Conservation (phyloP, 2,797 vertebrate species). For the Gastrophryne carolinensis region DNA sequence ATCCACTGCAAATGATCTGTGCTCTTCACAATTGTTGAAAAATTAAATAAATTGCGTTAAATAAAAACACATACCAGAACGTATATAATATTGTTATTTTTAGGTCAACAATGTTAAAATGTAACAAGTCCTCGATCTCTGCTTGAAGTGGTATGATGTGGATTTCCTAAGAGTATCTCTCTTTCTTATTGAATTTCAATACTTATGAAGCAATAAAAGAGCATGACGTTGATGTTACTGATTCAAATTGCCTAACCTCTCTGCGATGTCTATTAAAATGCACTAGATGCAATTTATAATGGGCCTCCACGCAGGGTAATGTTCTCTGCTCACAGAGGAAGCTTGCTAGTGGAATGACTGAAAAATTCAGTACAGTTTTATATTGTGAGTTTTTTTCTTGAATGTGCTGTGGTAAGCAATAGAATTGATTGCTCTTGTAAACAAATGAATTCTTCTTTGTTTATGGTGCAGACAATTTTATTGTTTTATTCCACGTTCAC, state of each 20-base stretch:
- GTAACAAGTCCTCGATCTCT: neutral
- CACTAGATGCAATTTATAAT: neutral
- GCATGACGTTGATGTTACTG: neutral
- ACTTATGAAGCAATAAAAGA: constrained; percentile 8
- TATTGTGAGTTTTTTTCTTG: constrained; percentile 22
- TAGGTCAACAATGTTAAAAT: too few relatives aligned
- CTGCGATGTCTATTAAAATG: neutral
- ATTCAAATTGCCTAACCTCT: neutral
- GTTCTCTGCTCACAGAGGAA: neutral
- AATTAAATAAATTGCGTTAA: too few relatives aligned
- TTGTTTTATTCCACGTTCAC: constrained; percentile 35
- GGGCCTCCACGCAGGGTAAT: neutral
- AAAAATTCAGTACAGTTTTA: constrained; percentile 16
- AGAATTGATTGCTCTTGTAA: constrained; percentile 41
- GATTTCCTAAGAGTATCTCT: too few relatives aligned
- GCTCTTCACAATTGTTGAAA: too few relatives aligned
- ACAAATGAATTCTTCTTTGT: constrained; percentile 32
- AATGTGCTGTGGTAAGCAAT: constrained; percentile 48
- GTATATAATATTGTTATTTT: too few relatives aligned
- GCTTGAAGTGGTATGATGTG: too few relatives aligned
- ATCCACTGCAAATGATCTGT: too few relatives aligned
- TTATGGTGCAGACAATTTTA: constrained; percentile 36
- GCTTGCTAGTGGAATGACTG: constrained; percentile 4
- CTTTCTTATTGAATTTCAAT: constrained; percentile 14
- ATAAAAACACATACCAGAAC: too few relatives aligned